A percentile compares a stretch with the other conserved stretches of the same genome.
Evolutionary conservation across 2,797 vertebrate species (phyloP).

Genomic region (Artibeus lituratus): DNA sequence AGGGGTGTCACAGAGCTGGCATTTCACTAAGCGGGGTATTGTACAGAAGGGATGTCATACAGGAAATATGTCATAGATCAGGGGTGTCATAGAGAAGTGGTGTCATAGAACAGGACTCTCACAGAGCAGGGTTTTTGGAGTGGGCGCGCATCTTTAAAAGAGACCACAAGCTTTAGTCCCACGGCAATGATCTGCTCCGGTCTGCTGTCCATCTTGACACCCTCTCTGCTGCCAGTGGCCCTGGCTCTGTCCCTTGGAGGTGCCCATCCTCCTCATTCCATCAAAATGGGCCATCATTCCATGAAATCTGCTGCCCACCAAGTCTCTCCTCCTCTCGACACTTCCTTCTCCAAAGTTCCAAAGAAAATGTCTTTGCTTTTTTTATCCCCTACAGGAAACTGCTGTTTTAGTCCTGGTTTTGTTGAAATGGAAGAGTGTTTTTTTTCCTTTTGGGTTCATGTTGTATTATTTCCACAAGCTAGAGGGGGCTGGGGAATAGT

Average conservation of each 20-base stretch:
- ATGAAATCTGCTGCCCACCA: neutral
- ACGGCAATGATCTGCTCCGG: too few relatives aligned
- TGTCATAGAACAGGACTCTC: neutral
- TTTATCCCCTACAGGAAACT: neutral
- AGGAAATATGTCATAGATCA: neutral
- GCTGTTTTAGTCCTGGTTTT: neutral
- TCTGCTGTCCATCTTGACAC: neutral
- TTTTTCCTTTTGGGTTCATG: constrained; percentile 5
- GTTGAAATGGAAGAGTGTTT: neutral
- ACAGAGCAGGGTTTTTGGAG: neutral
- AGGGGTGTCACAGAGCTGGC: neutral
- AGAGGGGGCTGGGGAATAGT: neutral
- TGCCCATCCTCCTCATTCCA: too few relatives aligned
- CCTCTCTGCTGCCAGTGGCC: fast-evolving
- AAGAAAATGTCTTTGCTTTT: neutral
- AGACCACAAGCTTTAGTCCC: neutral
- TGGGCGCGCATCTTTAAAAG: neutral
- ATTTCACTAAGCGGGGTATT: neutral
- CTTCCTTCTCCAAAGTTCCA: neutral
- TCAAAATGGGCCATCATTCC: neutral
- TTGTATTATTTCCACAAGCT: constrained; percentile 27
- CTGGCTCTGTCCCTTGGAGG: neutral
- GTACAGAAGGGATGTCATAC: neutral
- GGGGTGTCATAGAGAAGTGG: neutral
- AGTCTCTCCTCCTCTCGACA: neutral